Conservation (phyloP, 2,888 invertebrate genomes). For the Tiphia femorata region DNA sequence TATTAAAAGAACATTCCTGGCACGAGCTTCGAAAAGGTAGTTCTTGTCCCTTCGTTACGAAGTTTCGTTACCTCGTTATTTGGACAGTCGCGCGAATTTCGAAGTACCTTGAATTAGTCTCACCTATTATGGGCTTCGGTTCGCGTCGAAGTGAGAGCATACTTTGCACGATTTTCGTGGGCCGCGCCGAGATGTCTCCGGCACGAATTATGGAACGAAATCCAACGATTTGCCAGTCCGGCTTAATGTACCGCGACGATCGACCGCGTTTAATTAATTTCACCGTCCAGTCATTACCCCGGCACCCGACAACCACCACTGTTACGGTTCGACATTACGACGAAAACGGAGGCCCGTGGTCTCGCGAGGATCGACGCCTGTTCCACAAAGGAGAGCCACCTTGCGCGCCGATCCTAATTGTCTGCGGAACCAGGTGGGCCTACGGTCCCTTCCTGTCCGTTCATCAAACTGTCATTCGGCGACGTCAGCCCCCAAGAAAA, state of each 20-base stretch:
- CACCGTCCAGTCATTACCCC: slow-evolving; percentile 26
- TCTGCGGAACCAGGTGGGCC: slow-evolving; percentile 50
- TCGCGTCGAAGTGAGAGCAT: too few species aligned
- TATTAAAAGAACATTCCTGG: too few species aligned
- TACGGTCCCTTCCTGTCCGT: slow-evolving; percentile 51
- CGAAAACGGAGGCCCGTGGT: slow-evolving; percentile 23
- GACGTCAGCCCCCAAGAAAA: slow-evolving; percentile 40
- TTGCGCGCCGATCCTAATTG: slow-evolving; percentile 49
- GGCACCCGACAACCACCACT: background rate
- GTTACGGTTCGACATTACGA: background rate
- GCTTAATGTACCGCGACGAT: slow-evolving; percentile 23
- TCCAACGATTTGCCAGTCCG: slow-evolving; percentile 18
- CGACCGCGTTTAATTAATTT: slow-evolving; percentile 32
- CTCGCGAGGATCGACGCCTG: slow-evolving; percentile 39
- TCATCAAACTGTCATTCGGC: slow-evolving; percentile 52
- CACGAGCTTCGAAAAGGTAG: too few species aligned
- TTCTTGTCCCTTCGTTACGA: too few species aligned
- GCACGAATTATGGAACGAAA: slow-evolving; percentile 22
- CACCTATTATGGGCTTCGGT: too few species aligned
- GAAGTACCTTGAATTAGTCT: too few species aligned
- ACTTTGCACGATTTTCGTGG: too few species aligned
- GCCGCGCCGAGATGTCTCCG: too few species aligned
- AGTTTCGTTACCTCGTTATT: too few species aligned
- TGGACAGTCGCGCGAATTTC: too few species aligned
- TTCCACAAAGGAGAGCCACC: slow-evolving; percentile 46